Evolutionary conservation across 2,113 vertebrate genomes (phyloP).

Genomic region (Pedetes capensis): DNA sequence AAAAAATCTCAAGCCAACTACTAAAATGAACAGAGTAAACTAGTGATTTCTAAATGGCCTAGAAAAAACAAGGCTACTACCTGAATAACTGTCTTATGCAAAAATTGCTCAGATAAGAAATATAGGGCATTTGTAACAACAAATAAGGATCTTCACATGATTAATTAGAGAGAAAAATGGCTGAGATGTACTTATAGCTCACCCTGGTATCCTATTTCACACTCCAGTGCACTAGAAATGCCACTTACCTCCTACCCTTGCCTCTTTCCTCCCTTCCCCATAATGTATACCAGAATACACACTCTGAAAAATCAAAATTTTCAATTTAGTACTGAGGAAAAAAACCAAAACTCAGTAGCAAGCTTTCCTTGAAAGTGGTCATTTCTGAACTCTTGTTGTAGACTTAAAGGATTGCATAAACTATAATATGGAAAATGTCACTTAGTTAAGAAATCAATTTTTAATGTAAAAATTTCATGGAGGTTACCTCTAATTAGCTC

Average conservation of each 20-base stretch:
- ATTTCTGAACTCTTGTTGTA: constrained; percentile 39
- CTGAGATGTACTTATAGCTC: not conserved
- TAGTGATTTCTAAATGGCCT: not conserved
- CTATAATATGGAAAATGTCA: not conserved
- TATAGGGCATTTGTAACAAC: not conserved
- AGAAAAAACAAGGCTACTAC: constrained; percentile 13
- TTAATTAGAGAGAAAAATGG: not conserved
- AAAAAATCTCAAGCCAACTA: constrained; percentile 14
- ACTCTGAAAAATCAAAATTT: constrained; percentile 12
- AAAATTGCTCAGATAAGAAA: not conserved
- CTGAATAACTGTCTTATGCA: not conserved
- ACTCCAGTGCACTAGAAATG: not conserved
- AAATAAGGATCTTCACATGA: not conserved
- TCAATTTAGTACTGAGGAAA: not conserved
- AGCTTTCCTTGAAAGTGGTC: not conserved
- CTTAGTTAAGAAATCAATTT: not conserved
- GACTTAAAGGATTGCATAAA: not conserved
- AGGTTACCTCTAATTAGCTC: not conserved
- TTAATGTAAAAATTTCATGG: not conserved
- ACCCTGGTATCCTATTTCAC: not conserved
- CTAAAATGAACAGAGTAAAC: not conserved
- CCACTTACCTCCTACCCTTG: not conserved
- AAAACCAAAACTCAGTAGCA: not conserved
- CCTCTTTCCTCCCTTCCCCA: too few species aligned
- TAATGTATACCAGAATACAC: not conserved